Conservation (phyloP, 2,113 vertebrate genomes). For the Silurus asotus region DNA sequence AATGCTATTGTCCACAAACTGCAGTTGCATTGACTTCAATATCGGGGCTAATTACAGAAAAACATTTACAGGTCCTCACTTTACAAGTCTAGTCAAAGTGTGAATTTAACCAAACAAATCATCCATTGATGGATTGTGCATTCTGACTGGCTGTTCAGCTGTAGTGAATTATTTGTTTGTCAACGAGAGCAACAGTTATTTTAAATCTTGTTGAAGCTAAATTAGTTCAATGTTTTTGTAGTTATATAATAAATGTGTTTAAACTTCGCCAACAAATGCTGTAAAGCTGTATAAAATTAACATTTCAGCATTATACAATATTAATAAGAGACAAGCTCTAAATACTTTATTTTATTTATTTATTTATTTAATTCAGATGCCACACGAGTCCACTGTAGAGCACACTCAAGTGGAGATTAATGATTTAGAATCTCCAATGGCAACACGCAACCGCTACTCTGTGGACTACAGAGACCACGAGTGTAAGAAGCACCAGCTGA, state of each 20-base stretch:
- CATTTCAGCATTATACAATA: neutral
- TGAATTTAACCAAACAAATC: neutral
- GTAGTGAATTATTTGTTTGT: neutral
- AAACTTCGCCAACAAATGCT: neutral
- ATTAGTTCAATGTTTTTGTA: neutral
- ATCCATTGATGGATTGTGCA: neutral
- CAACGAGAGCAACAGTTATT: neutral
- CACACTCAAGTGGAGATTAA: conserved; percentile 86
- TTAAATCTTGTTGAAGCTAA: neutral
- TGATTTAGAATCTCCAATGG: conserved; percentile 89
- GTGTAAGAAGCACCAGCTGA: conserved; percentile 89
- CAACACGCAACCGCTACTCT: conserved; percentile 90
- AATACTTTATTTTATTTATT: no score
- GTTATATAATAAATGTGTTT: neutral
- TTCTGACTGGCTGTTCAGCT: neutral
- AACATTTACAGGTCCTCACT: neutral
- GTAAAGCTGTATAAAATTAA: neutral
- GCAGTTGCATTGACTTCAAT: neutral
- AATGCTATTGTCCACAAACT: neutral
- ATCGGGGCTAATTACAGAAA: neutral
- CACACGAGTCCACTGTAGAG: conserved; percentile 96
- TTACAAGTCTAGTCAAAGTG: neutral
- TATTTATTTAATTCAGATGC: conserved; percentile 79
- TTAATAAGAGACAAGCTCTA: no score
- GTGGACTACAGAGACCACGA: conserved; percentile 93